phyloP scores from a whole-genome alignment of 2,113 vertebrate species.

The Scatophagus argus region DNA sequence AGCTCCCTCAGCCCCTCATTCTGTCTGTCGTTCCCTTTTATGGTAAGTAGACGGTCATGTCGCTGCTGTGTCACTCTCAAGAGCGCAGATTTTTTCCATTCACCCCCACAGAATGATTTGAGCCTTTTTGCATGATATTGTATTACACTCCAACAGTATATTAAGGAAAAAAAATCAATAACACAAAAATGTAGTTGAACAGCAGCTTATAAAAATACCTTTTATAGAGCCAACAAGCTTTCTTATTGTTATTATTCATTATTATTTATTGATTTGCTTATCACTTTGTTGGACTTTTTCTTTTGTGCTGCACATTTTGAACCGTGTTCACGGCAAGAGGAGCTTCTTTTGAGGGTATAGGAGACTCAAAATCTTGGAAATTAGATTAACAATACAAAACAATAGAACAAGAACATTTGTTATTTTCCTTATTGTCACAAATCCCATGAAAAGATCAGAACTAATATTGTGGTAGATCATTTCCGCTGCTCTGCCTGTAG shows the following conservation, averaged over 20 bases:
- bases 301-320: not conserved
- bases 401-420: not conserved
- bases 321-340: not conserved
- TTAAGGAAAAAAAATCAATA: not conserved
- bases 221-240: not conserved
- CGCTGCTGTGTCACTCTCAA: constrained; percentile 18
- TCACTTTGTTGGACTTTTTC: not conserved
- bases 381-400: not conserved
- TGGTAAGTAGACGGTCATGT: constrained; percentile 27
- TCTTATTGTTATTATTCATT: not conserved
- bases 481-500: not conserved
- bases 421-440: not conserved
- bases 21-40: constrained; percentile 18
- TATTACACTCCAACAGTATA: not conserved
- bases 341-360: not conserved
- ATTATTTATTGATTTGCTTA: not conserved
- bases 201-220: not conserved
- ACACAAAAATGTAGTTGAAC: not conserved
- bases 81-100: not conserved
- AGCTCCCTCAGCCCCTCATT: not conserved
- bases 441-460: not conserved
- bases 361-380: not conserved
- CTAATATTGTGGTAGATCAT: not conserved
- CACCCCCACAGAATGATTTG: not conserved
- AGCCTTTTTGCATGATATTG: not conserved